Conservation (phyloP, 2,888 invertebrate genomes). For the Acronicta aceris region DNA sequence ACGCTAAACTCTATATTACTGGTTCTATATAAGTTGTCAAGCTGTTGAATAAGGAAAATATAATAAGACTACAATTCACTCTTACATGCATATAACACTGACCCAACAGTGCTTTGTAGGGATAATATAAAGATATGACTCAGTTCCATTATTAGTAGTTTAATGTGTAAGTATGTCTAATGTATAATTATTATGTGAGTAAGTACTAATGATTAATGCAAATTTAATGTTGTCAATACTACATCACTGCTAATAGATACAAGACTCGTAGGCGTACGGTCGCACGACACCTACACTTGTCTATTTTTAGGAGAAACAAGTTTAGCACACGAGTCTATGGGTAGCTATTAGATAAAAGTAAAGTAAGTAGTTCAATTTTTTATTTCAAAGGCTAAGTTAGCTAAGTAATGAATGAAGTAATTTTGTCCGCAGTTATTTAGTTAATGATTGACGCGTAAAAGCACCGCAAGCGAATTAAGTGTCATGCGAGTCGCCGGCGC, state of each 20-base stretch:
- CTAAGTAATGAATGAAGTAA: not conserved
- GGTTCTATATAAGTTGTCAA: slow-evolving; percentile 38
- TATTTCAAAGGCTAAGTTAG: not conserved
- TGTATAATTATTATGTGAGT: no score
- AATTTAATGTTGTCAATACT: slow-evolving; percentile 39
- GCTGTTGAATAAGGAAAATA: slow-evolving; percentile 41
- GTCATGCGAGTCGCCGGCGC: slow-evolving; percentile 52
- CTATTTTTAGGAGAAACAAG: slow-evolving; percentile 10
- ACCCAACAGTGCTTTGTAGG: slow-evolving; percentile 22
- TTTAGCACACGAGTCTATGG: slow-evolving; percentile 11
- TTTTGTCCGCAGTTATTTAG: slow-evolving; percentile 1
- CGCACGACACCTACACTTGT: slow-evolving; percentile 50
- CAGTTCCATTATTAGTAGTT: slow-evolving; percentile 4
- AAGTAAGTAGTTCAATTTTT: no score
- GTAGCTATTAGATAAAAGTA: slow-evolving; percentile 16
- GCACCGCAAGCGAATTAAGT: slow-evolving; percentile 45
- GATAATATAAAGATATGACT: slow-evolving; percentile 3
- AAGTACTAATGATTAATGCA: slow-evolving; percentile 20
- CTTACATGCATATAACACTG: slow-evolving; percentile 37
- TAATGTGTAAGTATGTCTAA: no score
- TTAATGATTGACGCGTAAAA: slow-evolving; percentile 12
- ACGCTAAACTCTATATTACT: slow-evolving; percentile 52
- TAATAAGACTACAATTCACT: slow-evolving; percentile 25
- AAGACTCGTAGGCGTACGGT: slow-evolving; percentile 49
- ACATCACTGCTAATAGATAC: slow-evolving; percentile 42